These are phyloP conservation scores for Rhagoletis pomonella DNA, from an alignment of 1,140 invertebrate genomes.

Conservation along the genomic window DNA sequence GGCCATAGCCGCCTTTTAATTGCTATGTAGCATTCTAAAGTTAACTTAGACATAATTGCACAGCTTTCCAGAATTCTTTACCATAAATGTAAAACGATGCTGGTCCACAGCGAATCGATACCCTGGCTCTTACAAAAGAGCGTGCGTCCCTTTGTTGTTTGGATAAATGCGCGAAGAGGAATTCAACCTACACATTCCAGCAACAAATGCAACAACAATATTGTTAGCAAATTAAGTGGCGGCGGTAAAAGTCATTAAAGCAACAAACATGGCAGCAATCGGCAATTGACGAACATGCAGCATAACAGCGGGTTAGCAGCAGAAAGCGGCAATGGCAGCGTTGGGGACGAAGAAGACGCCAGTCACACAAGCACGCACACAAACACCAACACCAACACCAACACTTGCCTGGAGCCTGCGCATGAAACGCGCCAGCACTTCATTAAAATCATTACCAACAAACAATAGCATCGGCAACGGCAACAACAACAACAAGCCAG, in stretches of 20 bases:
- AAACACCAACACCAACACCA: neutral
- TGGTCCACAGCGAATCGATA: neutral
- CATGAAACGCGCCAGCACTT: constrained; percentile 22
- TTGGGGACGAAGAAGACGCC: neutral
- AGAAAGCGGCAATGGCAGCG: neutral
- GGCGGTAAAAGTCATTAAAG: constrained; percentile 45
- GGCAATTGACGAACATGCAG: neutral
- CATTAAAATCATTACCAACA: constrained; percentile 12
- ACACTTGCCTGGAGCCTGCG: neutral
- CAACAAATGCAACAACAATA: constrained; percentile 1
- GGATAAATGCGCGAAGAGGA: constrained; percentile 36
- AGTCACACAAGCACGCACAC: neutral
- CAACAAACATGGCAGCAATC: neutral
- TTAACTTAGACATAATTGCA: no score
- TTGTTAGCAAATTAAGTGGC: constrained; percentile 50
- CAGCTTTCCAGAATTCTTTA: neutral
- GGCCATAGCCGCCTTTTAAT: no score
- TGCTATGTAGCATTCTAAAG: no score
- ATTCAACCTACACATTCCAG: constrained; percentile 17
- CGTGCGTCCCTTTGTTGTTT: neutral
- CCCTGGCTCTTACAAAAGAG: neutral
- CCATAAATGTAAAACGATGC: neutral
- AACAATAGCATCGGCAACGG: neutral
- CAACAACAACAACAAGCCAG: neutral
- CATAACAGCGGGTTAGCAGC: neutral